phyloP scores from a whole-genome alignment of 2,888 invertebrate species.

The Liopterus haemorrhoidalis region DNA sequence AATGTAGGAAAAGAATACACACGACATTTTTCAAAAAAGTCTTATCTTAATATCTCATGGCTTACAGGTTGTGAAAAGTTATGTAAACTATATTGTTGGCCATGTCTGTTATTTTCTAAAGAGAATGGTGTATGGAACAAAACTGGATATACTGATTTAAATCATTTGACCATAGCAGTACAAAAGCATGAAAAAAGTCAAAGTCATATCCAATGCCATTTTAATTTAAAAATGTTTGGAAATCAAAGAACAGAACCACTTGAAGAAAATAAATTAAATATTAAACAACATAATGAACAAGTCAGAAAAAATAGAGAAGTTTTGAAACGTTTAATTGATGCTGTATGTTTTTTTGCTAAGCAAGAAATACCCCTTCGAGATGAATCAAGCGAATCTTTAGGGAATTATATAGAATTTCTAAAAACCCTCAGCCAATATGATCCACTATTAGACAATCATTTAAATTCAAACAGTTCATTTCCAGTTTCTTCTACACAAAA shows the following conservation, averaged over 20 bases:
- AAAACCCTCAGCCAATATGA: slow-evolving; percentile 20
- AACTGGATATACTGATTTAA: background rate
- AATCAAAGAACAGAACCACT: too few species aligned
- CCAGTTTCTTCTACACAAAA: too few species aligned
- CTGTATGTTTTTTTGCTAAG: slow-evolving; percentile 13
- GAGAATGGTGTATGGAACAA: slow-evolving; percentile 2
- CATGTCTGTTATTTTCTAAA: background rate
- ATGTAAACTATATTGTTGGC: slow-evolving; percentile 9
- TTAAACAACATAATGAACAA: slow-evolving; percentile 23
- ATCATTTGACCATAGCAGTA: background rate
- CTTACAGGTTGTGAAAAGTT: too few species aligned
- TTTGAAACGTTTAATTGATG: slow-evolving; percentile 24
- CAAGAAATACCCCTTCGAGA: slow-evolving; percentile 24
- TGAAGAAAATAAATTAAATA: too few species aligned
- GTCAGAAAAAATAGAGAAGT: slow-evolving; percentile 27
- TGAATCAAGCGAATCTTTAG: slow-evolving; percentile 27
- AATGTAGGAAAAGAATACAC: too few species aligned
- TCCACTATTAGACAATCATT: slow-evolving; percentile 21
- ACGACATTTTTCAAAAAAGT: too few species aligned
- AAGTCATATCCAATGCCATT: background rate
- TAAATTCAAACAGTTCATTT: too few species aligned
- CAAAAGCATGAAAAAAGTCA: background rate
- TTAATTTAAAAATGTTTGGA: too few species aligned
- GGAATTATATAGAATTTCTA: slow-evolving; percentile 28
- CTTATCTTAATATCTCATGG: too few species aligned